phyloP scores from a whole-genome alignment of 2,888 invertebrate species.

The Anticlea derivata region DNA sequence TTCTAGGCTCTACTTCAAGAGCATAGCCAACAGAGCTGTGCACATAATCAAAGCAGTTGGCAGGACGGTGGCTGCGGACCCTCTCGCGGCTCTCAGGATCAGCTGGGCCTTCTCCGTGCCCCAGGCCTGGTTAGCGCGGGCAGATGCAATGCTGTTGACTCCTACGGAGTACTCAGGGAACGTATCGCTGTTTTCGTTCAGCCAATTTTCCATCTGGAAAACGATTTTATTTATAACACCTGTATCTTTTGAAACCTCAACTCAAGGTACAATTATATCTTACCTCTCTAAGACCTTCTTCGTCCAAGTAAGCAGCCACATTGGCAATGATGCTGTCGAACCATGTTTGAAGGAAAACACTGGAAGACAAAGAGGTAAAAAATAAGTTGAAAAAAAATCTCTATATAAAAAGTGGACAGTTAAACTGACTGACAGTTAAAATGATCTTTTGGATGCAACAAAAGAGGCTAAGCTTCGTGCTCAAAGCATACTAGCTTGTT shows the following conservation, averaged over 20 bases:
- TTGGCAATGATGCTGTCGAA: constrained; percentile 58
- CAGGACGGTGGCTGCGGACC: constrained; percentile 48
- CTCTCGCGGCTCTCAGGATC: constrained; percentile 57
- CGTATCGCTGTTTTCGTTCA: constrained; percentile 33
- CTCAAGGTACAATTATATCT: too few relatives aligned
- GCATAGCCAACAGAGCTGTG: constrained; percentile 47
- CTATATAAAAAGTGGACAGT: too few relatives aligned
- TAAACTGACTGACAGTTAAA: too few relatives aligned
- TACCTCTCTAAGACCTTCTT: constrained; percentile 65
- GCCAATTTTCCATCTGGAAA: constrained; percentile 71
- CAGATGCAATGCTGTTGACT: constrained; percentile 53
- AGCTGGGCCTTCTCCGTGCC: constrained; percentile 54
- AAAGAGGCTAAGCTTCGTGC: too few relatives aligned
- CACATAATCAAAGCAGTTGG: constrained; percentile 56
- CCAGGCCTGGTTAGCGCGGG: constrained; percentile 63
- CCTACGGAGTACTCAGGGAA: constrained; percentile 59
- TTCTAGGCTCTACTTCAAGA: constrained; percentile 45
- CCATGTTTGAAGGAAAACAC: constrained; percentile 61
- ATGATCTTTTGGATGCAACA: too few relatives aligned
- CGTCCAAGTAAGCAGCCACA: constrained; percentile 63
- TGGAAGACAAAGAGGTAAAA: constrained; percentile 46
- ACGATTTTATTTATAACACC: too few relatives aligned
- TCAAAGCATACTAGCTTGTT: too few relatives aligned
- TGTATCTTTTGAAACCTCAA: too few relatives aligned
- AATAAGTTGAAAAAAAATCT: neutral